Evolutionary conservation across 2,113 vertebrate genomes (phyloP).

Genomic region (Vicugna pacos): DNA sequence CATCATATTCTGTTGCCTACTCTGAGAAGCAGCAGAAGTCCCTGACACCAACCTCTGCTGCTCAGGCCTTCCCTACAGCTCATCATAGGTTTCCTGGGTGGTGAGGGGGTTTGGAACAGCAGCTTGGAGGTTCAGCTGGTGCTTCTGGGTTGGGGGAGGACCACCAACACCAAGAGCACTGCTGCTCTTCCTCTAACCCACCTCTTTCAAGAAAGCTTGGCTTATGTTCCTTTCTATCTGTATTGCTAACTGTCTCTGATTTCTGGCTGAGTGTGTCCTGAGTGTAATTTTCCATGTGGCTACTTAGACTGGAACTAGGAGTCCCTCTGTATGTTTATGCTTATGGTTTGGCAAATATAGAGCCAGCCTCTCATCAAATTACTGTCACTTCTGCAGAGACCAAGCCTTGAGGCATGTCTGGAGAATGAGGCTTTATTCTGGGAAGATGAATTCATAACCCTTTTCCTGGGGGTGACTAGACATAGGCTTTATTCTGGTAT

Average conservation of each 20-base stretch:
- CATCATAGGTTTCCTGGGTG: not conserved
- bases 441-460: not conserved
- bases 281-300: not conserved
- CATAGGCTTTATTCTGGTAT: slow-evolving; percentile 33
- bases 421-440: not conserved
- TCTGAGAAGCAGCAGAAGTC: slow-evolving; percentile 39
- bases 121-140: not conserved
- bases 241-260: not conserved
- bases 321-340: not conserved
- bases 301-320: not conserved
- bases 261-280: slow-evolving; percentile 2
- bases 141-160: not conserved
- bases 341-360: not conserved
- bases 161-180: not conserved
- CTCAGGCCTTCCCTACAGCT: not conserved
- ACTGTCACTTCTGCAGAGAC: slow-evolving; percentile 2
- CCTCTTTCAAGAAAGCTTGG: slow-evolving; percentile 40
- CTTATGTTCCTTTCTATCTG: not conserved
- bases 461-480: not conserved
- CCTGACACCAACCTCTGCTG: not conserved
- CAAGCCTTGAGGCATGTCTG: not conserved
- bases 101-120: not conserved
- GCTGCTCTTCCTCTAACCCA: not conserved
- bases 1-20: not conserved
- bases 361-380: not conserved